A percentile compares a stretch with the other conserved stretches of the same genome.
Conservation (phyloP, 1,140 invertebrate genomes). For the Zaprionus vittiger region DNA sequence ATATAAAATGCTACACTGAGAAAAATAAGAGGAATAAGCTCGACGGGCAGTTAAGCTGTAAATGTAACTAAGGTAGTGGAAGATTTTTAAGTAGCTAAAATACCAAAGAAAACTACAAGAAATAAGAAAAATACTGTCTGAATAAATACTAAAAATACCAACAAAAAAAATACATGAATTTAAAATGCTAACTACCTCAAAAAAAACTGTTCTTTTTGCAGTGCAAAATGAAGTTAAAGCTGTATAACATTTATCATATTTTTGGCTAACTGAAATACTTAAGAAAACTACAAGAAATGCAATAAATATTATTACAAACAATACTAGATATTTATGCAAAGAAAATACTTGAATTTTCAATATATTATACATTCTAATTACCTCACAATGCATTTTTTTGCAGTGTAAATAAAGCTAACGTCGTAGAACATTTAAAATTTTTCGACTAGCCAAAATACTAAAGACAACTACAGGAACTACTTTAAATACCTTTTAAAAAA, state of each 20-base stretch:
- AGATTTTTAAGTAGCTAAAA: neutral
- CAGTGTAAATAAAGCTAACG: too few relatives aligned
- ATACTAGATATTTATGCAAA: neutral
- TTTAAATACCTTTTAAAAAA: neutral
- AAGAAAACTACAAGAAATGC: too few relatives aligned
- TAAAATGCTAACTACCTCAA: too few relatives aligned
- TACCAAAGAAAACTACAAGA: too few relatives aligned
- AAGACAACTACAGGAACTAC: neutral
- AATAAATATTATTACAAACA: neutral
- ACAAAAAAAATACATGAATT: neutral
- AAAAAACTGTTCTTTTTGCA: too few relatives aligned
- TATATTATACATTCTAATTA: too few relatives aligned
- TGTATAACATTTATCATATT: neutral
- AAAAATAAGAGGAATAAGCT: neutral
- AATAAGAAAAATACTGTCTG: neutral
- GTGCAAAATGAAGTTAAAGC: too few relatives aligned
- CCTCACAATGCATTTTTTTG: too few relatives aligned
- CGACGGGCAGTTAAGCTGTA: neutral
- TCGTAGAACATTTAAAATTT: neutral
- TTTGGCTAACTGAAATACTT: neutral
- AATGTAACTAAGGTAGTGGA: neutral
- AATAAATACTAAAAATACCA: conserved; percentile 4
- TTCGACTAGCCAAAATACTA: neutral
- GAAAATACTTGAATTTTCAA: too few relatives aligned
- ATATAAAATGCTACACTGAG: neutral